These are phyloP conservation scores for Tipula unca DNA, from an alignment of 2,888 invertebrate genomes.

Conservation along the genomic window DNA sequence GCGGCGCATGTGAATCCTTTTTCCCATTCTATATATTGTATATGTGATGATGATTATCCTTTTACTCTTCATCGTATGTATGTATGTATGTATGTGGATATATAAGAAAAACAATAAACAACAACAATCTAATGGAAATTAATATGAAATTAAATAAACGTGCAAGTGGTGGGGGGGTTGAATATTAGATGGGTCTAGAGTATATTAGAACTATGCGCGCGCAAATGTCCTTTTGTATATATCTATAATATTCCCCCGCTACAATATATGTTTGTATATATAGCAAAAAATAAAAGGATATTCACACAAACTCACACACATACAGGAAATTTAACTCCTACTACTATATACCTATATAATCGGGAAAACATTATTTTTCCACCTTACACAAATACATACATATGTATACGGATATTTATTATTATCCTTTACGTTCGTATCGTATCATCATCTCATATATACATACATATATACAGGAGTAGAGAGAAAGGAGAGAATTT, in stretches of 20 bases:
- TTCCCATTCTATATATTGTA: not conserved
- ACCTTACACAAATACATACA: not conserved
- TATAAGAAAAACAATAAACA: not conserved
- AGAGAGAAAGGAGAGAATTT: not conserved
- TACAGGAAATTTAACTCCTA: not conserved
- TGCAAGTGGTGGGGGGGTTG: not conserved
- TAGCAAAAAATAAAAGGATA: not conserved
- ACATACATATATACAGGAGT: not conserved
- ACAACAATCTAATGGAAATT: not conserved
- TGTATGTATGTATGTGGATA: not conserved
- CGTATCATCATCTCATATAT: not conserved
- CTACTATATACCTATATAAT: not conserved
- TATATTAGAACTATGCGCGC: not conserved
- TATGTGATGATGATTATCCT: not conserved
- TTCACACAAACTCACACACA: not conserved
- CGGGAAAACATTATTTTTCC: not conserved
- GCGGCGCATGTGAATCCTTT: not conserved
- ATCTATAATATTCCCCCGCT: not conserved
- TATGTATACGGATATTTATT: not conserved
- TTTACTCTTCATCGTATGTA: not conserved
- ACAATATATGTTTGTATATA: not conserved
- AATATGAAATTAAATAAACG: not conserved
- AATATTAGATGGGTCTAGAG: not conserved
- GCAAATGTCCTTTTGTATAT: slow-evolving; percentile 4
- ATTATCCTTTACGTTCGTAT: not conserved